Percentiles rank a stretch among this genome's conserved stretches.
phyloP scores from a whole-genome alignment of 2,888 invertebrate genomes.

The Aricia artaxerxes region DNA sequence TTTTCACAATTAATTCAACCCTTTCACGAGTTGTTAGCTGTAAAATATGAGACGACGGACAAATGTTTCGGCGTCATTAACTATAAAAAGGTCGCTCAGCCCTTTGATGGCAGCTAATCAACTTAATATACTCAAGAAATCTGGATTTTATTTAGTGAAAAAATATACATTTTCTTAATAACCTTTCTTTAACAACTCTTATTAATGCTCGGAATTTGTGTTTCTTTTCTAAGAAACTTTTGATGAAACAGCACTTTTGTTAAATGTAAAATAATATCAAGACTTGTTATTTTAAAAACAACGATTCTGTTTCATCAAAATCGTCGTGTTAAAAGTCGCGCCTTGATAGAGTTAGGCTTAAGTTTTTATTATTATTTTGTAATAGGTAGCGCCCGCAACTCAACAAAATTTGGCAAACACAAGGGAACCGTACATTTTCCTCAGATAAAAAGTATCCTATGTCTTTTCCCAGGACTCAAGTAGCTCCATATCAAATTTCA shows the following conservation, averaged over 20 bases:
- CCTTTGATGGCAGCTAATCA: slow-evolving; percentile 34
- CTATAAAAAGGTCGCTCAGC: slow-evolving; percentile 46
- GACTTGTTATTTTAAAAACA: no score
- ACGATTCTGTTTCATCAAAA: no score
- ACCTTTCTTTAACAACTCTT: not conserved
- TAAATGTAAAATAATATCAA: no score
- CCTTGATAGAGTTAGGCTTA: no score
- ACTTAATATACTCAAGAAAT: slow-evolving; percentile 16
- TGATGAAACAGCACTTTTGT: not conserved
- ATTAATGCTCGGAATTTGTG: not conserved
- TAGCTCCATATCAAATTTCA: no score
- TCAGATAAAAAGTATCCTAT: no score
- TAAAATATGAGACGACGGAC: slow-evolving; percentile 52
- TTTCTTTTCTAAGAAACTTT: not conserved
- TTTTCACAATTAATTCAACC: slow-evolving; percentile 74
- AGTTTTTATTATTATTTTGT: no score
- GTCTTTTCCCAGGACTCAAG: no score
- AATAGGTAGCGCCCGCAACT: no score
- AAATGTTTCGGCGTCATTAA: slow-evolving; percentile 66
- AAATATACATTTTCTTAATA: not conserved
- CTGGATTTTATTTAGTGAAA: slow-evolving; percentile 11
- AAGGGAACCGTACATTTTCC: no score
- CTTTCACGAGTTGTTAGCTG: slow-evolving; percentile 75
- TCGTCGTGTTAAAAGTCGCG: no score
- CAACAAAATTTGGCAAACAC: no score